These are phyloP conservation scores for Leucozona laternaria DNA, from an alignment of 2,888 invertebrate species.

Conservation along the genomic window DNA sequence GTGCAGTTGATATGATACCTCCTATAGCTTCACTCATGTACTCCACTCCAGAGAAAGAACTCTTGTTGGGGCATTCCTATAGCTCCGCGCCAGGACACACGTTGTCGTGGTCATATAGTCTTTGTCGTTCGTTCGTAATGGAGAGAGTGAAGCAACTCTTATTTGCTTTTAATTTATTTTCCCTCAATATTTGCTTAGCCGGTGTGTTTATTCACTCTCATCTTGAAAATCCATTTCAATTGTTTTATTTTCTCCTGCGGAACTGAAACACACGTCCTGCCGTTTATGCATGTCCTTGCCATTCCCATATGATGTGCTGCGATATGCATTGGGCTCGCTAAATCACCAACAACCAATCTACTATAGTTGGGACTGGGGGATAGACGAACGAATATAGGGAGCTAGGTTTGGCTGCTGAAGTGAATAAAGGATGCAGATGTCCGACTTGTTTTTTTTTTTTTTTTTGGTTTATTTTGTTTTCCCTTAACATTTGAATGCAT, in stretches of 20 bases:
- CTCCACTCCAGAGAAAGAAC: conserved; percentile 8
- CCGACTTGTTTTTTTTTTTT: conserved; percentile 8
- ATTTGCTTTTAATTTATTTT: conserved; percentile 76
- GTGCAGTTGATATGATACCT: neutral
- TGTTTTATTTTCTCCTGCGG: conserved; percentile 61
- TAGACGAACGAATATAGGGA: neutral
- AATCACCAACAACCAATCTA: conserved; percentile 31
- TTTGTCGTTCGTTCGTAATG: neutral
- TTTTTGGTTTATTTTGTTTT: neutral
- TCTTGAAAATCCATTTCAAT: conserved; percentile 75
- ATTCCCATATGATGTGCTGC: neutral
- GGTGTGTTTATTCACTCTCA: conserved; percentile 72
- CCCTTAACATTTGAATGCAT: conserved; percentile 41
- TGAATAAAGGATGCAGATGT: conserved; percentile 54
- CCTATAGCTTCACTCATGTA: neutral
- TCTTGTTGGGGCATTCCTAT: conserved; percentile 34
- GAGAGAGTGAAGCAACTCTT: conserved; percentile 49
- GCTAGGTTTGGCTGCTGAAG: conserved; percentile 8
- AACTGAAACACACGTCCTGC: conserved; percentile 31
- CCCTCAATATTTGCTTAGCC: conserved; percentile 73
- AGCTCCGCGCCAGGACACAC: neutral
- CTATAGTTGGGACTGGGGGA: neutral
- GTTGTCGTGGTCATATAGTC: neutral
- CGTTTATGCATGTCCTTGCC: neutral
- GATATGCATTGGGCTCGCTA: conserved; percentile 21